These are phyloP conservation scores for Heliconius ismenius DNA, from an alignment of 2,888 invertebrate species.

Conservation along the genomic window DNA sequence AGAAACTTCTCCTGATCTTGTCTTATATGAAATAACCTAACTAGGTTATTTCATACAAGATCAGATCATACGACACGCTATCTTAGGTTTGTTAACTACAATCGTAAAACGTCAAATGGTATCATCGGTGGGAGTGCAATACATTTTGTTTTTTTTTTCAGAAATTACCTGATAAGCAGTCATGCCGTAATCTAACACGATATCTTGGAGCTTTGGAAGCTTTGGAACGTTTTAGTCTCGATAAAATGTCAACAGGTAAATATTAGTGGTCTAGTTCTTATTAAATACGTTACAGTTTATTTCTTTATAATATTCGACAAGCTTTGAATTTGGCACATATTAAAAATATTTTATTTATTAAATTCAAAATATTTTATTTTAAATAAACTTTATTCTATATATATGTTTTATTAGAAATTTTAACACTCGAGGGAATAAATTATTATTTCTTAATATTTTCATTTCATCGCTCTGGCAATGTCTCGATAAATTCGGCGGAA, in stretches of 20 bases:
- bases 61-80: not conserved
- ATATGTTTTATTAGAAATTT: too few relatives aligned
- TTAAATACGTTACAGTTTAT: not conserved
- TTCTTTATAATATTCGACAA: not conserved
- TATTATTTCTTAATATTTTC: too few relatives aligned
- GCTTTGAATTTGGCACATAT: not conserved
- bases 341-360: too few relatives aligned
- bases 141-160: constrained; percentile 47
- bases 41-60: not conserved
- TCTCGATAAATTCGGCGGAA: too few relatives aligned
- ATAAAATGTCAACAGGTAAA: constrained; percentile 70
- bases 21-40: too few relatives aligned
- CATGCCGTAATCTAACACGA: constrained; percentile 69
- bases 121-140: not conserved
- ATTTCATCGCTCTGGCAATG: too few relatives aligned
- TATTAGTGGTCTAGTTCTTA: not conserved
- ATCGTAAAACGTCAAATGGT: not conserved
- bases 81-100: not conserved
- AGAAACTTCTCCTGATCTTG: too few relatives aligned
- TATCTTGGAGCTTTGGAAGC: constrained; percentile 74
- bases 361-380: too few relatives aligned
- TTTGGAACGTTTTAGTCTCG: constrained; percentile 63
- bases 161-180: constrained; percentile 76
- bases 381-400: too few relatives aligned
- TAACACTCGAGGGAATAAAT: too few relatives aligned